Evolutionary conservation across 2,113 vertebrate genomes (phyloP), one percentile per base, ranked within the genome.

Genomic region (Seriola quinqueradiata): DNA sequence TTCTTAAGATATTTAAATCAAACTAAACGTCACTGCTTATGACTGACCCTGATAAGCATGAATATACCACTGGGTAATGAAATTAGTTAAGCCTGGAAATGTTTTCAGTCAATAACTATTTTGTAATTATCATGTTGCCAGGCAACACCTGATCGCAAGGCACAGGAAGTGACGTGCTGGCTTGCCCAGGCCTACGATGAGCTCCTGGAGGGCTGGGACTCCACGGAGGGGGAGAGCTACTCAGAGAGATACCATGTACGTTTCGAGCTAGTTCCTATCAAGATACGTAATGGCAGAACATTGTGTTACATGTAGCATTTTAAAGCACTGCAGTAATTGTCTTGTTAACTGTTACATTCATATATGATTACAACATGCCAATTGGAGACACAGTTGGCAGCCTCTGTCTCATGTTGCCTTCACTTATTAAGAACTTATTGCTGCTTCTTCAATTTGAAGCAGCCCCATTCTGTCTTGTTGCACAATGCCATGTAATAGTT

Each of bases 181-280:
- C 88, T 99, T 84, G 68, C 69, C 68, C 92, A 94, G 54, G 97
- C 97, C 75, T 95, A 97, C 75, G 69, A 96, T 52, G 97, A 96
- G 77, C 94, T 99, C 21, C 91, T 95, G 78, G 93, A 97, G 74
- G 92, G 95, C 19, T 94, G 96, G 91, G 71, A 92, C 17, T 96
- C 96, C 84, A 96, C 96, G 2, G 96, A 96, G 77, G 95, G 92
- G 13, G 95, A 96, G 87, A 93, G 95, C 9, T 96, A 96, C 79
- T 94, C 91, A 5, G 95, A 96, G 83, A 95, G 97, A 89, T 97
- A 93, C 91, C 95, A 97, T 12, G 98, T 99, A 93, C 76, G 95
- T 93, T 1, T 21, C 1, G 14, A 13, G 2, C 8, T 12, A 4
- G 4, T 16, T 13, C 2, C 16, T 21, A 23, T 67, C 3, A 9